Percentiles rank a stretch among this genome's conserved stretches.
Evolutionary conservation across 2,797 vertebrate genomes (phyloP).

Genomic region (Sebastiscus tertius): DNA sequence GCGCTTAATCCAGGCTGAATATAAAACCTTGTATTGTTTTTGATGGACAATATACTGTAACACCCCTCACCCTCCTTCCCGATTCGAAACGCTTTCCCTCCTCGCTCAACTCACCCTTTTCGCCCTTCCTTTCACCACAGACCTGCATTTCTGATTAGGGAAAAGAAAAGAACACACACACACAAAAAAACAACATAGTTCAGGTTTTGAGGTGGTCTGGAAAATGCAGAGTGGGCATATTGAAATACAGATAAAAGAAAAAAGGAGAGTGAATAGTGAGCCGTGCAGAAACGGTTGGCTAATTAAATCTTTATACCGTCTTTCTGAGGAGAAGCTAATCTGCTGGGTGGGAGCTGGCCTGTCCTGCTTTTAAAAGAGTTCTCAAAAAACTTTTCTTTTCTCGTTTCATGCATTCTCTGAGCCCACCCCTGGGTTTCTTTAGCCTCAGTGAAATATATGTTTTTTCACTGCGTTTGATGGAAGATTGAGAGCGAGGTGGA

Average conservation of each 20-base stretch:
- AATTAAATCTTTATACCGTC: conserved; percentile 82
- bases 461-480: conserved; percentile 52
- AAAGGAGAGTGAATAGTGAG: conserved; percentile 61
- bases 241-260: conserved; percentile 79
- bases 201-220: conserved; percentile 74
- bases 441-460: conserved; percentile 21
- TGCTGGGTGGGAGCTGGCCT: conserved; percentile 64
- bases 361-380: conserved; percentile 63
- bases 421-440: conserved; percentile 68
- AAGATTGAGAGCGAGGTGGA: conserved; percentile 63
- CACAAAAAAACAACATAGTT: conserved; percentile 40
- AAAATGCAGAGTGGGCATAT: conserved; percentile 81
- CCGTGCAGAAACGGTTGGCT: conserved; percentile 58
- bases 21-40: conserved; percentile 56
- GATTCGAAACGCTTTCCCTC: conserved; percentile 34
- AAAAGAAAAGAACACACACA: conserved; percentile 50
- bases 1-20: conserved; percentile 46
- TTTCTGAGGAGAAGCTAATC: conserved; percentile 72
- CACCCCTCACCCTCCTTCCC: conserved; percentile 21
- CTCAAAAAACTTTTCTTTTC: conserved; percentile 65
- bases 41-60: conserved; percentile 58
- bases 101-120: conserved; percentile 31
- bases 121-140: conserved; percentile 40
- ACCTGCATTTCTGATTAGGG: conserved; percentile 56
- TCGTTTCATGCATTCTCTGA: conserved; percentile 60